Conservation (phyloP, 2,113 vertebrate genomes). For the Ibidorhyncha struthersii region DNA sequence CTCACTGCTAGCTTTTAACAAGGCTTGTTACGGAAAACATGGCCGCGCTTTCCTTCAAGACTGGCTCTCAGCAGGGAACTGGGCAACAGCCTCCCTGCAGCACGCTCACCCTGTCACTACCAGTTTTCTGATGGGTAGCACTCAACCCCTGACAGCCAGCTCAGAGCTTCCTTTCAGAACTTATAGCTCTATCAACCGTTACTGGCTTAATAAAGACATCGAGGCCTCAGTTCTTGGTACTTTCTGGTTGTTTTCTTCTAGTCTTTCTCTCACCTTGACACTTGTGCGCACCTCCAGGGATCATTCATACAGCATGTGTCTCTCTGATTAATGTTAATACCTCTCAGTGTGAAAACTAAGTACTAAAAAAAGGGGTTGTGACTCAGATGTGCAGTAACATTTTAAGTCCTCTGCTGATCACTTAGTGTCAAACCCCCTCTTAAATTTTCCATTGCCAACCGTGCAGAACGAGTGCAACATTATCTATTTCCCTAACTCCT, state of each 20-base stretch:
- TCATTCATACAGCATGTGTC: neutral
- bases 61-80: neutral
- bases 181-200: neutral
- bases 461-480: neutral
- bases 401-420: neutral
- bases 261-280: conserved; percentile 4
- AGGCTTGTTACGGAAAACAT: neutral
- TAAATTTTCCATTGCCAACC: neutral
- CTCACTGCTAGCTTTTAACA: neutral
- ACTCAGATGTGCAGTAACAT: conserved; percentile 3
- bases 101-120: rapidly evolving
- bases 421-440: neutral
- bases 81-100: neutral
- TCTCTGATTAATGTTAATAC: neutral
- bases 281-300: neutral
- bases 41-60: neutral
- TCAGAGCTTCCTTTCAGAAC: neutral
- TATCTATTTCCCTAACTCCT: neutral
- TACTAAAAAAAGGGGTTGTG: neutral
- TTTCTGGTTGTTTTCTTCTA: neutral
- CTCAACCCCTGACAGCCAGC: neutral
- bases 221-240: neutral
- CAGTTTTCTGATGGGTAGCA: neutral
- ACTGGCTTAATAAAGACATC: neutral
- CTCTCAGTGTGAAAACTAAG: neutral